Conservation (phyloP, 2,888 invertebrate genomes). For the Autographa gamma region DNA sequence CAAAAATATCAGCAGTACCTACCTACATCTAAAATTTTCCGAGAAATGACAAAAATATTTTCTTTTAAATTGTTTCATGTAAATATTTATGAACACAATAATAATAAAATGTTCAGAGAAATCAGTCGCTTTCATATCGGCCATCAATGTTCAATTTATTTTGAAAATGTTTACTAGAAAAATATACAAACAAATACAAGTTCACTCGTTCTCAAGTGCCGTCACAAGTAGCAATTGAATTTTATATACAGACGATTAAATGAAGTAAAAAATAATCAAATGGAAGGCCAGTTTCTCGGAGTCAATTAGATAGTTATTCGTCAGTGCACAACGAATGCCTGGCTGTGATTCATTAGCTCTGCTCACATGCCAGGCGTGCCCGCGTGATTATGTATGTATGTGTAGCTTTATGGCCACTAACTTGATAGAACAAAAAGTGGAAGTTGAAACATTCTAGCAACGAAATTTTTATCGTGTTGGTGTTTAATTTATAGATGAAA, state of each 20-base stretch:
- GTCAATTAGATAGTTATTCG: constrained; percentile 68
- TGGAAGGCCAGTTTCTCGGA: constrained; percentile 48
- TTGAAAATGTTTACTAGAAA: too few relatives aligned
- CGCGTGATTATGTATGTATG: constrained; percentile 32
- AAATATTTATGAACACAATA: too few relatives aligned
- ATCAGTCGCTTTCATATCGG: too few relatives aligned
- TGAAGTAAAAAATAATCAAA: constrained; percentile 58
- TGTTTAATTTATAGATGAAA: background rate
- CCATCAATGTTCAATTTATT: too few relatives aligned
- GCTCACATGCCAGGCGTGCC: constrained; percentile 65
- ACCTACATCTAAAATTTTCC: too few relatives aligned
- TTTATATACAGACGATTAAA: constrained; percentile 26
- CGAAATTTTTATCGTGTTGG: background rate
- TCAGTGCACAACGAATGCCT: constrained; percentile 58
- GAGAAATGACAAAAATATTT: too few relatives aligned
- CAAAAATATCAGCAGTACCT: too few relatives aligned
- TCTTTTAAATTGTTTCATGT: too few relatives aligned
- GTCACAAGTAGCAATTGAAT: background rate
- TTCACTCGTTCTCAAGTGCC: background rate
- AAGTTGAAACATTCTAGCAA: background rate
- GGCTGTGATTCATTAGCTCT: constrained; percentile 69
- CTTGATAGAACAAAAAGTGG: background rate
- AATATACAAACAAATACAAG: too few relatives aligned
- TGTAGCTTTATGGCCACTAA: constrained; percentile 14
- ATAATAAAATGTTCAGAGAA: too few relatives aligned